These are phyloP conservation scores for Myopa testacea DNA, from an alignment of 2,888 invertebrate species.

Conservation along the genomic window DNA sequence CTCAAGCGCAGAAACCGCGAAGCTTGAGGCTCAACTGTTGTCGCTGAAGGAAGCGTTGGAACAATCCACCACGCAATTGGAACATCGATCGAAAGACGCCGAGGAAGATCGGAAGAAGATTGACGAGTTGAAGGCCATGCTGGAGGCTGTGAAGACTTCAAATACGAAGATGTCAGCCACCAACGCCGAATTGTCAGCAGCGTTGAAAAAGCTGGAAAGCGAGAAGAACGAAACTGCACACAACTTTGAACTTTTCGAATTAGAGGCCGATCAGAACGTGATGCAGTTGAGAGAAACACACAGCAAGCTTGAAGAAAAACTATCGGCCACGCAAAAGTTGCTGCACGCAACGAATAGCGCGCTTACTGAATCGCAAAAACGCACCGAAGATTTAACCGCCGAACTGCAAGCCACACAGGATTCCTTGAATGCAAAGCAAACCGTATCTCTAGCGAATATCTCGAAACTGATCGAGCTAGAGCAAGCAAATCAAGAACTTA, in stretches of 20 bases:
- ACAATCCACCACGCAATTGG: conserved; percentile 52
- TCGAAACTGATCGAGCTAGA: conserved; percentile 53
- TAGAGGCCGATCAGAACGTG: conserved; percentile 60
- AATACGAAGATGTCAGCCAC: conserved; percentile 60
- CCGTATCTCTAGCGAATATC: conserved; percentile 44
- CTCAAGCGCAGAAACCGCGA: conserved; percentile 44
- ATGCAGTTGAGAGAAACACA: conserved; percentile 55
- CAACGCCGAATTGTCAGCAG: conserved; percentile 56
- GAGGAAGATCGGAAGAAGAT: conserved; percentile 58
- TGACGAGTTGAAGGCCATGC: conserved; percentile 55
- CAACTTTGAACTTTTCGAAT: conserved; percentile 62
- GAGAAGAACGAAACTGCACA: conserved; percentile 61
- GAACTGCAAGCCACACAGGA: conserved; percentile 43
- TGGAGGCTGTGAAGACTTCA: conserved; percentile 57
- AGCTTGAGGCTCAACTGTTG: conserved; percentile 49
- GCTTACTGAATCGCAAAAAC: conserved; percentile 40
- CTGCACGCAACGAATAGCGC: conserved; percentile 46
- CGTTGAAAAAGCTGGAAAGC: conserved; percentile 56
- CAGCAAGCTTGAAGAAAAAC: conserved; percentile 55
- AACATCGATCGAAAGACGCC: conserved; percentile 55
- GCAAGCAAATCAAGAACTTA: conserved; percentile 51
- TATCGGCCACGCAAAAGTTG: conserved; percentile 50
- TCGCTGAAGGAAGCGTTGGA: conserved; percentile 55
- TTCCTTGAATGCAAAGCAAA: conserved; percentile 42
- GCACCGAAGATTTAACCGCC: conserved; percentile 25